phyloP scores from a whole-genome alignment of 1,140 invertebrate genomes.

The Campoletis sonorensis region DNA sequence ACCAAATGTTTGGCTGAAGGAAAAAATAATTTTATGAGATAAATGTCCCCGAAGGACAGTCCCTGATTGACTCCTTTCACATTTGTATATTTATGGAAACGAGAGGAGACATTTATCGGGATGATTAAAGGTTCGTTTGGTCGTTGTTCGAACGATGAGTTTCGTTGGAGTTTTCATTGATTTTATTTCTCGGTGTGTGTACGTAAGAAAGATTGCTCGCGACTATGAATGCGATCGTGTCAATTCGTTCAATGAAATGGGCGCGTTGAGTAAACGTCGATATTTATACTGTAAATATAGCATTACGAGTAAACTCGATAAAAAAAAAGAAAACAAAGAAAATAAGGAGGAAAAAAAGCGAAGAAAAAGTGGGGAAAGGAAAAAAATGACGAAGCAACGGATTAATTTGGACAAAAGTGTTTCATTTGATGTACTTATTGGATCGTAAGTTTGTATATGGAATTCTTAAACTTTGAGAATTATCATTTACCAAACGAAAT shows the following conservation, averaged over 20 bases:
- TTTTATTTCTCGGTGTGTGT: background rate
- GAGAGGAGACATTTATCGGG: no score
- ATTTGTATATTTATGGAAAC: no score
- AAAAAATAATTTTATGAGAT: no score
- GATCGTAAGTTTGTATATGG: constrained; percentile 1
- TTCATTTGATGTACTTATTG: constrained; percentile 42
- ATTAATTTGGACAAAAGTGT: constrained; percentile 14
- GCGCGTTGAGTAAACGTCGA: constrained; percentile 48
- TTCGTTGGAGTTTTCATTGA: no score
- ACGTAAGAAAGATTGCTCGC: constrained; percentile 16
- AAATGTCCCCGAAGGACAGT: no score
- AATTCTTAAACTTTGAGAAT: background rate
- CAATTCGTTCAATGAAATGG: constrained; percentile 10
- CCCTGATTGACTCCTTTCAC: no score
- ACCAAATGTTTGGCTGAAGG: no score
- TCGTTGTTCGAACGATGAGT: no score
- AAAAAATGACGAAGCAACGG: background rate
- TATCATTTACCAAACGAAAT: background rate
- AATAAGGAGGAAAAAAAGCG: constrained; percentile 31
- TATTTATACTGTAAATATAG: constrained; percentile 61
- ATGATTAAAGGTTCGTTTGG: no score
- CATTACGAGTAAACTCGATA: constrained; percentile 33
- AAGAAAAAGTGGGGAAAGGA: background rate
- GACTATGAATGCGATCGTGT: background rate
- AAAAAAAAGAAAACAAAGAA: constrained; percentile 35